Base-by-base conservation (phyloP, 2,113 vertebrate species). In the Trichomycterus rosablanca region DNA sequence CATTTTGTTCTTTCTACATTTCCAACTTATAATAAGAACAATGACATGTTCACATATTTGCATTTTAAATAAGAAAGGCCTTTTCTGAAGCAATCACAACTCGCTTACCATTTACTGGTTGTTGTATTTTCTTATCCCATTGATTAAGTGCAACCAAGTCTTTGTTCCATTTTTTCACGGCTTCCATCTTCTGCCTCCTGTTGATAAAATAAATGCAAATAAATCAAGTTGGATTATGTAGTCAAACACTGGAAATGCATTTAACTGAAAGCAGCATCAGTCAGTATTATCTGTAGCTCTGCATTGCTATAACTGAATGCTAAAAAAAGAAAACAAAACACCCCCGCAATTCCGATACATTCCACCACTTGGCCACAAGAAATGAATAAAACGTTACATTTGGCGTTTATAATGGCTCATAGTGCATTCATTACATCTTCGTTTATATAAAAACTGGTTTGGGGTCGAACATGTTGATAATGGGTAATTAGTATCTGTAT, bases 141-240 rank as follows among this genome's bases (percentile, higher is more conserved):
- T 73, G 74, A 8, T 66, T 70, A 54, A 76, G 71, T 50, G 68
- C 24, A 28, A 49, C 71, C 40, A 66, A 68, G 40, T 80, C 73
- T 56, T 80, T 71, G 65, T 59, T 73, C 82, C 84, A 70, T 71
- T 80, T 76, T 45, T 81, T 75, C 49, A 62, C 59, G 15, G 74
- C 62, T 35, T 86, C 82, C 86, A 88, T 85, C 68, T 72, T 69
- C 16, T 78, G 71, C 74, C 74, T 74, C 76, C 87, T 84, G 81
- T 65, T 19, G 67, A 72, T 70, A 59, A 63, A 32, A 8, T 11
- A 37, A 37, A 37, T 4, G 34, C 50, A 30, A 14, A 39, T 34
- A 34, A 55, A 48, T 48, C 48, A 58, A 56, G 34, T 24, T 66
- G n/a, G 73, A 53, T 74, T 76, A 78, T 80, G 51, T 66, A 18